These are phyloP conservation scores for Emydocephalus ijimae DNA, from an alignment of 2,113 vertebrate species.

Conservation along the genomic window DNA sequence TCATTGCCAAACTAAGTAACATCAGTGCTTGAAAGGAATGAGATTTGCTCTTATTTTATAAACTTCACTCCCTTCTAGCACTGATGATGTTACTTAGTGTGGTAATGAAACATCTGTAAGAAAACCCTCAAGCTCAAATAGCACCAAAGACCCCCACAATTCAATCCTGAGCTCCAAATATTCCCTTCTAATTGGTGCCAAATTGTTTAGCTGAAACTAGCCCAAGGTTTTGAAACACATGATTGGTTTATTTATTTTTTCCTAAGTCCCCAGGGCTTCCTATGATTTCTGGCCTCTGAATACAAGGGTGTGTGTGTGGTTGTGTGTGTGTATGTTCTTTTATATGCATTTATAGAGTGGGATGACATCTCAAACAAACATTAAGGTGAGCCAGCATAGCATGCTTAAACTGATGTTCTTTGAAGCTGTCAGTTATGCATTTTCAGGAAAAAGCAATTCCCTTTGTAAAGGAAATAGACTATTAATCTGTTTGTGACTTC, in stretches of 20 bases:
- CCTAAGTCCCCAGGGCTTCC: background rate
- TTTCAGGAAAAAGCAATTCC: background rate
- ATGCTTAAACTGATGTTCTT: background rate
- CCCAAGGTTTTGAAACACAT: background rate
- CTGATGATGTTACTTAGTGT: background rate
- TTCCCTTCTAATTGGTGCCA: too few relatives aligned
- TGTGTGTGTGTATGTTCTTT: too few relatives aligned
- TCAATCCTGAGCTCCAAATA: too few relatives aligned
- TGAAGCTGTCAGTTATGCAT: background rate
- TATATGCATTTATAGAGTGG: background rate
- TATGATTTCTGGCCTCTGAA: background rate
- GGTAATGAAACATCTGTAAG: too few relatives aligned
- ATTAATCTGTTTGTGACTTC: constrained; percentile 9
- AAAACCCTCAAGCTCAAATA: too few relatives aligned
- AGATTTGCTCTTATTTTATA: too few relatives aligned
- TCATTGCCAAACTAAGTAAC: too few relatives aligned
- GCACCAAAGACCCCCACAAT: too few relatives aligned
- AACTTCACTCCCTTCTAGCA: too few relatives aligned
- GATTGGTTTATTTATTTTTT: too few relatives aligned
- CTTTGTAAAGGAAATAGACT: background rate
- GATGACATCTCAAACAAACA: background rate
- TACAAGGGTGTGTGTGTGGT: too few relatives aligned
- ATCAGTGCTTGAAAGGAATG: too few relatives aligned
- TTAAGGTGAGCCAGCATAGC: background rate
- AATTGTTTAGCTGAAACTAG: background rate